Conservation (phyloP, 1,140 invertebrate species). For the Drosophila simulans region DNA sequence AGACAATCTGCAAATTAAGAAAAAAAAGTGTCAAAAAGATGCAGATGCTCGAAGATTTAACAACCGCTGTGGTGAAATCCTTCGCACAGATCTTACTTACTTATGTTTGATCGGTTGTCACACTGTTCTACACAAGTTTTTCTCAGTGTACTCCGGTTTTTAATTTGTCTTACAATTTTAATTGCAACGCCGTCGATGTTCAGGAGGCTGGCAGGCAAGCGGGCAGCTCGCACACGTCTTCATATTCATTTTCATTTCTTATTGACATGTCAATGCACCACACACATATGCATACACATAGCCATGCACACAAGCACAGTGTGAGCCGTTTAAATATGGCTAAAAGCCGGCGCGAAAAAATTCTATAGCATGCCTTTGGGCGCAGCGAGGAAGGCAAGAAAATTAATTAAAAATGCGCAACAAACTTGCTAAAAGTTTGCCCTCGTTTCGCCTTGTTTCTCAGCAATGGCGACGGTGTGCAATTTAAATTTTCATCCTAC, state of each 20-base stretch:
- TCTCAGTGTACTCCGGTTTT: constrained; percentile 30
- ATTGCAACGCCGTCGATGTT: constrained; percentile 57
- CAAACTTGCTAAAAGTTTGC: constrained; percentile 52
- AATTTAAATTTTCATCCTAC: constrained; percentile 51
- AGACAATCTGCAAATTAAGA: background rate
- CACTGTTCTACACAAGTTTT: background rate
- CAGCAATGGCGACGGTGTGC: constrained; percentile 23
- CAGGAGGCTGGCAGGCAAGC: constrained; percentile 36
- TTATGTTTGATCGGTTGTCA: background rate
- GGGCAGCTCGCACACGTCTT: constrained; percentile 10
- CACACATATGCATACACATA: background rate
- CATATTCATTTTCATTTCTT: constrained; percentile 63
- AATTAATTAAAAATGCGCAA: constrained; percentile 72
- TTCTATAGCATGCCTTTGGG: constrained; percentile 43
- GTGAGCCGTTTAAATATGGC: constrained; percentile 48
- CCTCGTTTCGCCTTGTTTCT: constrained; percentile 34
- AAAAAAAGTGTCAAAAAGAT: no score
- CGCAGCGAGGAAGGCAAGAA: constrained; percentile 24
- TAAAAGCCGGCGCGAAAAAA: constrained; percentile 43
- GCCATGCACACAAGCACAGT: background rate
- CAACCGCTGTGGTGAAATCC: no score
- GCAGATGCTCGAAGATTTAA: no score
- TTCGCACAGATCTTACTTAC: no score
- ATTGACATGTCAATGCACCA: constrained; percentile 73
- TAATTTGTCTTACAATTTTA: constrained; percentile 78